phyloP scores from a whole-genome alignment of 2,797 vertebrate genomes.

The Oreochromis mossambicus region DNA sequence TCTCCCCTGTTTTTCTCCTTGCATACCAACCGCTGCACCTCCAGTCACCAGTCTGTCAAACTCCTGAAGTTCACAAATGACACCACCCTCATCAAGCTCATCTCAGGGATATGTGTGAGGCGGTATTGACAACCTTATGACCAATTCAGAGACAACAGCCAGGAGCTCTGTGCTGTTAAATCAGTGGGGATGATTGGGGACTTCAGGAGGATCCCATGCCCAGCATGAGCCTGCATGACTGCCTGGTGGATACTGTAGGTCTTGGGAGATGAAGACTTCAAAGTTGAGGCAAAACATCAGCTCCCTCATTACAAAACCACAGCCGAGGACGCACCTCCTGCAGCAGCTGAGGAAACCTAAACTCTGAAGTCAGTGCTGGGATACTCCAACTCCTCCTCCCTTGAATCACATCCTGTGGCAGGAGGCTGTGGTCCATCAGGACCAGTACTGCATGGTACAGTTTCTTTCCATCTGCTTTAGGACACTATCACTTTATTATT shows the following conservation, averaged over 20 bases:
- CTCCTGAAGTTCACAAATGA: not conserved
- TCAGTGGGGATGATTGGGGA: fast-evolving
- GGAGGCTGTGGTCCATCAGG: not conserved
- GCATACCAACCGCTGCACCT: fast-evolving
- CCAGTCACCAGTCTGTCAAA: not conserved
- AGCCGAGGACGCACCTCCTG: not conserved
- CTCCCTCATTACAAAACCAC: not conserved
- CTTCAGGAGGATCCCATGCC: not conserved
- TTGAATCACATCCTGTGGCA: not conserved
- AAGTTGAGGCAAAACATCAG: not conserved
- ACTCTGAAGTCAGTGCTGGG: not conserved
- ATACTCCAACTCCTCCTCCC: not conserved
- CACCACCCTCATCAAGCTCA: not conserved
- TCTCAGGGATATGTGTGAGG: not conserved
- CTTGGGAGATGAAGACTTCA: not conserved
- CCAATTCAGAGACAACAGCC: not conserved
- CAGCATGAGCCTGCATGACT: not conserved
- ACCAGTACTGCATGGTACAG: not conserved
- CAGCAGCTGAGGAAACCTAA: not conserved
- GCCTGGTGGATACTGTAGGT: not conserved
- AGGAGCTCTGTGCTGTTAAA: not conserved
- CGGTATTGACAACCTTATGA: not conserved
- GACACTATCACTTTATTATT: not conserved
- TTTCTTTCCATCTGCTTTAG: not conserved
- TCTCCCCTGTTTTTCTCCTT: not conserved